Base-by-base conservation (phyloP, 2,797 vertebrate genomes). In the Urophycis tenuis region DNA sequence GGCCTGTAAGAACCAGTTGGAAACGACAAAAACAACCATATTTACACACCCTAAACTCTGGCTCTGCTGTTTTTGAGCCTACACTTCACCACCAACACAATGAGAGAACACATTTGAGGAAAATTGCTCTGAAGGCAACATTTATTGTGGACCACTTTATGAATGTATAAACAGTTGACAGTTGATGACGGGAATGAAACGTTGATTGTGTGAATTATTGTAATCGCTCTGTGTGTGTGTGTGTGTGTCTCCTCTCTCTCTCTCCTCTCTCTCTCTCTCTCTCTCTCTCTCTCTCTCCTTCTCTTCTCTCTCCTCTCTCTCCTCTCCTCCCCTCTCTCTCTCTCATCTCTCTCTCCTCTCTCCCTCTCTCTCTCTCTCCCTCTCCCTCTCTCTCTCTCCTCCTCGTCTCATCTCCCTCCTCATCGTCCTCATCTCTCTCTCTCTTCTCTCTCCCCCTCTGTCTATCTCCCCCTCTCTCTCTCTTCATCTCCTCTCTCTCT, bases 1-100 rank as follows among this genome's bases (percentile, higher is more conserved):
- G 97, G 97, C 94, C 88, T 98, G 97, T 99, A 94, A 97, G 97
- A 74, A 45, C 10, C 8, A n/a, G n/a, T n/a, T n/a, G n/a, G n/a
- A n/a, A n/a, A n/a, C n/a, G n/a, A n/a, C n/a, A n/a, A n/a, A n/a
- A n/a, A n/a, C n/a, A n/a, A n/a, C n/a, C n/a, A n/a, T n/a, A n/a
- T n/a, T n/a, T n/a, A n/a, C n/a, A n/a, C n/a, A n/a, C n/a, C n/a
- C n/a, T n/a, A n/a, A n/a, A n/a, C n/a, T n/a, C n/a, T n/a, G n/a
- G n/a, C n/a, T n/a, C n/a, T n/a, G n/a, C n/a, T n/a, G n/a, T n/a
- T n/a, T n/a, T n/a, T n/a, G n/a, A n/a, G n/a, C n/a, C n/a, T n/a
- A n/a, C n/a, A n/a, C n/a, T n/a, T n/a, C n/a, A n/a, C n/a, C n/a
- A n/a, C n/a, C n/a, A n/a, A n/a, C n/a, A n/a, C n/a, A n/a, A n/a